Evolutionary conservation across 2,797 vertebrate species (phyloP), one percentile per base, ranked within the genome.

Genomic region (Pipistrellus nathusii): DNA sequence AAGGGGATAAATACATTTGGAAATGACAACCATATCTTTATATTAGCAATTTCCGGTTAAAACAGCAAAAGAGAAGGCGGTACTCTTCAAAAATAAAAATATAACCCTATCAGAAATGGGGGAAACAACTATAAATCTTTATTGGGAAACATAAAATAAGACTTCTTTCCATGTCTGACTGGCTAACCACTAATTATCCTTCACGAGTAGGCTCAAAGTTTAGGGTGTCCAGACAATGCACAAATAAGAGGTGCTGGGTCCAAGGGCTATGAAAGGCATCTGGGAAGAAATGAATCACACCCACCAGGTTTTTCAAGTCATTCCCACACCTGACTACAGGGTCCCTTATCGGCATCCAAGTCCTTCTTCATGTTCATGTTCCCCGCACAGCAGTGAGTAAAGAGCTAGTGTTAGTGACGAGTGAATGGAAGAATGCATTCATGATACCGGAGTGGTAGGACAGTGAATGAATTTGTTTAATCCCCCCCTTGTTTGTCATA

Each of bases 21-120:
- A 88, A 69, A 78, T 64, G 44, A 53, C 62, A 51, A 93, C 25
- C 32, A 62, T 44, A 71, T 92, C 27, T 77, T 92, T 59, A 44
- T 5, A 68, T 48, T n/a, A 93, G 51, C 38, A 73, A 46, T 69
- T 93, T 80, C 23, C 10, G 78, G 64, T 78, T 62, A 53, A 44
- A 87, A 85, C 73, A 88, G 55, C 8, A 75, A 85, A 48, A 92
- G 9, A 32, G 2, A 15, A 68, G 30, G 71, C 23, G 32, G 30
- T 69, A 88, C 35, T 35, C 13, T 27, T 72, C 30, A 69, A 44
- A 82, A 68, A 35, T 18, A 38, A 38, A 38, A 66, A 77, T 69
- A 46, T 4, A 64, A 72, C 27, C 76, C 64, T 76, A 77, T 83
- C 10, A 32, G 38, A 68, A 69, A 38, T 48, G 38, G 10, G 41